Evolutionary conservation across 1,140 invertebrate genomes (phyloP).

Genomic region (Macrobrachium rosenbergii): DNA sequence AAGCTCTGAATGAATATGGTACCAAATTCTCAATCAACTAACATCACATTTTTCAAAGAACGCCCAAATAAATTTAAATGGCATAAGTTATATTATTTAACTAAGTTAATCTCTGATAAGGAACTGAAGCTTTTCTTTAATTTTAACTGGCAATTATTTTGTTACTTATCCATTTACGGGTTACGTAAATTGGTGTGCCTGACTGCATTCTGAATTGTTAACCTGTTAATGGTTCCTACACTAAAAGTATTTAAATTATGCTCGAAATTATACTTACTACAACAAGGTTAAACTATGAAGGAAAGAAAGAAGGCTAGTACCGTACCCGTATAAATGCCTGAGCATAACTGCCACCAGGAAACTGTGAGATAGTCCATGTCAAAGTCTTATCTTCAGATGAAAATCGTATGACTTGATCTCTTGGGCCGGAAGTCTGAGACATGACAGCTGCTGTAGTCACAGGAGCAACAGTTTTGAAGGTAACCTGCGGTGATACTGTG

Average conservation of each 20-base stretch:
- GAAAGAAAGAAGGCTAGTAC: not conserved
- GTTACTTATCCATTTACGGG: too few relatives aligned
- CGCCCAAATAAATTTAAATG: too few relatives aligned
- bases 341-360: constrained; percentile 55
- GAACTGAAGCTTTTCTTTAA: too few relatives aligned
- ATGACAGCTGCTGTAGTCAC: constrained; percentile 45
- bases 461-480: constrained; percentile 36
- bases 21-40: too few relatives aligned
- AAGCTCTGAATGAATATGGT: too few relatives aligned
- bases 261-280: not conserved
- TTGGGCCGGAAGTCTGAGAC: constrained; percentile 47
- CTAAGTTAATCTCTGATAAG: too few relatives aligned
- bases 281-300: not conserved
- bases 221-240: too few relatives aligned
- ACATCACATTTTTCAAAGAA: too few relatives aligned
- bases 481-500: constrained; percentile 39
- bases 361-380: constrained; percentile 52
- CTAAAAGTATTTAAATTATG: not conserved
- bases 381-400: constrained; percentile 38
- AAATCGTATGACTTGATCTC: constrained; percentile 40
- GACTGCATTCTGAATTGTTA: too few relatives aligned
- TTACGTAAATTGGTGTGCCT: too few relatives aligned
- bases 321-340: constrained; percentile 53
- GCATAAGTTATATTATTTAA: too few relatives aligned
- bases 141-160: too few relatives aligned